Percentiles rank a stretch among this genome's conserved stretches.
Conservation (phyloP, 2,888 invertebrate genomes). For the Aradus depressus region DNA sequence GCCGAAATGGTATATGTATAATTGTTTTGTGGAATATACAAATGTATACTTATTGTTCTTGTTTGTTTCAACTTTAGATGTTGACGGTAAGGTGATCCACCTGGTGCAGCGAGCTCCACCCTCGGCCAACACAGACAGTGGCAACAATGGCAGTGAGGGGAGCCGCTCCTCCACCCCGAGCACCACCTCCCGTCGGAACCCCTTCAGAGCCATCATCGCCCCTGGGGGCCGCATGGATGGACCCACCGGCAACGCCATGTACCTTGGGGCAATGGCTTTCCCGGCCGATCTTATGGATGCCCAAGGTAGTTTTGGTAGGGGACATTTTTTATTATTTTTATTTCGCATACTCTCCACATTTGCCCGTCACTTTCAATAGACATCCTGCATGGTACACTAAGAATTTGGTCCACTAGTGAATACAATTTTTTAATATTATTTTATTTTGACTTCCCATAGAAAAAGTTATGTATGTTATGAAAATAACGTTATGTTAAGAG, state of each 20-base stretch:
- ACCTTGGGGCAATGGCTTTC: conserved; percentile 47
- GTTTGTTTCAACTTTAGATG: conserved; percentile 45
- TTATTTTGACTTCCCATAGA: no score
- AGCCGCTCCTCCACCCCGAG: conserved; percentile 30
- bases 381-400: no score
- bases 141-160: conserved; percentile 20
- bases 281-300: conserved; percentile 38
- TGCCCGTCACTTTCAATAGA: no score
- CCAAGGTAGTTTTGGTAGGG: conserved; percentile 26
- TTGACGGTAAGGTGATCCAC: conserved; percentile 85
- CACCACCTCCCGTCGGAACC: conserved; percentile 16
- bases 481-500: no score
- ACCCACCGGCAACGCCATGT: conserved; percentile 43
- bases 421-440: no score
- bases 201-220: conserved; percentile 21
- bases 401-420: no score
- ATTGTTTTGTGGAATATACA: no score
- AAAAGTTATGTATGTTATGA: no score
- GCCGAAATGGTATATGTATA: no score
- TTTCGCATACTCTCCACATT: no score
- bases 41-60: background rate
- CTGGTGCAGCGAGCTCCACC: conserved; percentile 83
- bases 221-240: conserved; percentile 31
- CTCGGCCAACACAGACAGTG: conserved; percentile 33
- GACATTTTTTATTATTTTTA: background rate